Conservation (phyloP, 2,888 invertebrate genomes). For the Eupithecia tripunctaria region DNA sequence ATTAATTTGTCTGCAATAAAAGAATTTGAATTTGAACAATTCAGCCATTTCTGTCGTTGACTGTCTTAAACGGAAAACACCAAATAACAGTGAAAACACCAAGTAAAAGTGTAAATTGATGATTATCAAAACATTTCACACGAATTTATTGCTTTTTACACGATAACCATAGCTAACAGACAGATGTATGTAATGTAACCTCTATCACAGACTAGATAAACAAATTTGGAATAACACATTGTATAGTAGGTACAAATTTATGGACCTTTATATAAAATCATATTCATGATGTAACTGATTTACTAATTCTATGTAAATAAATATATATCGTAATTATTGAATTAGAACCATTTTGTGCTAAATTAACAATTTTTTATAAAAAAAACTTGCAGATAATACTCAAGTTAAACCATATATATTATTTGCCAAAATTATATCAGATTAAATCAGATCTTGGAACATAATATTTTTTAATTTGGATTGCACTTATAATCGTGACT, state of each 20-base stretch:
- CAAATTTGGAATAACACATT: slow-evolving; percentile 49
- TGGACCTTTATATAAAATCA: slow-evolving; percentile 9
- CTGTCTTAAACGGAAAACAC: neutral
- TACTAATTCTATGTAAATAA: neutral
- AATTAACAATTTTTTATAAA: neutral
- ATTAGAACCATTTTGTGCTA: neutral
- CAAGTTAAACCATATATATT: slow-evolving; percentile 23
- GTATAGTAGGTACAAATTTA: slow-evolving; percentile 14
- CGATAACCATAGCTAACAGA: slow-evolving; percentile 52
- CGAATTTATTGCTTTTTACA: slow-evolving; percentile 37
- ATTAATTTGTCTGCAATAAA: no score
- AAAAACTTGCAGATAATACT: neutral
- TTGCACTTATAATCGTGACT: slow-evolving; percentile 67
- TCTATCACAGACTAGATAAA: slow-evolving; percentile 78
- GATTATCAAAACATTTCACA: slow-evolving; percentile 27
- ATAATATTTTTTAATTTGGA: slow-evolving; percentile 56
- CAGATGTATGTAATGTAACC: slow-evolving; percentile 55
- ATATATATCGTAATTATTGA: neutral
- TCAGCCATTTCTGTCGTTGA: neutral
- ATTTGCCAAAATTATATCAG: slow-evolving; percentile 28
- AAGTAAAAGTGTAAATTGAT: slow-evolving; percentile 16
- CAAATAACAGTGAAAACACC: slow-evolving; percentile 17
- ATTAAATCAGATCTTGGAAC: slow-evolving; percentile 54
- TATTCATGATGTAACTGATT: slow-evolving; percentile 18
- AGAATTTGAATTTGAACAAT: no score